Evolutionary conservation across 2,797 vertebrate genomes (phyloP), one percentile per base, ranked within the genome.

Genomic region (Enoplosus armatus): DNA sequence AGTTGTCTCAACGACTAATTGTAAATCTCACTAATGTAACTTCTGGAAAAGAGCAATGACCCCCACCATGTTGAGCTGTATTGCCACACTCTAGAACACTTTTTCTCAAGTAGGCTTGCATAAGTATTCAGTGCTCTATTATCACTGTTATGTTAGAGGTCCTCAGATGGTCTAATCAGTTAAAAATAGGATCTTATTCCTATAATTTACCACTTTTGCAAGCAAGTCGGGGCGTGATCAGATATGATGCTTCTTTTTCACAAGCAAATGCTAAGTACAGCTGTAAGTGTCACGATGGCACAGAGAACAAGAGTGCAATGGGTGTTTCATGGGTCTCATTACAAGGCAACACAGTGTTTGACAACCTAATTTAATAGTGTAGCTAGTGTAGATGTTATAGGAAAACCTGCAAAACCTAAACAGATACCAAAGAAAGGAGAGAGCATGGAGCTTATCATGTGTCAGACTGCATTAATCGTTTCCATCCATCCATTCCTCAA

Each of bases 311-410:
- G 59, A 66, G 41, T 73, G 65, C 43, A 72, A 64, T 1, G 22
- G 72, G 50, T 69, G 31, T 62, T 70, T 79, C 65, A 84, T 37
- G 24, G 55, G 54, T 77, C 59, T 83, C 61, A 83, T 88, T 83
- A 90, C 62, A 75, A 74, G 60, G 53, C 62, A 87, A 68, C 69
- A 79, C 26, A 45, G 33, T 75, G 68, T 87, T 63, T 80, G 84
- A 86, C 73, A 85, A 39, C 33, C 26, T 85, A 54, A 83, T 84
- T 82, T 67, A 84, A 66, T 29, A 58, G 29, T 78, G 22, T 41
- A 27, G 29, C 58, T 41, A 5, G 50, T 59, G 39, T 27, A 65
- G 27, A 79, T 67, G 33, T 70, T 68, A 64, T 27, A 61, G 37
- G 31, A 68, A 87, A 72, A 70, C 29, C 8, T 58, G 63, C 15